Evolutionary conservation across 1,140 invertebrate species (phyloP).

Genomic region (Nasonia giraulti): DNA sequence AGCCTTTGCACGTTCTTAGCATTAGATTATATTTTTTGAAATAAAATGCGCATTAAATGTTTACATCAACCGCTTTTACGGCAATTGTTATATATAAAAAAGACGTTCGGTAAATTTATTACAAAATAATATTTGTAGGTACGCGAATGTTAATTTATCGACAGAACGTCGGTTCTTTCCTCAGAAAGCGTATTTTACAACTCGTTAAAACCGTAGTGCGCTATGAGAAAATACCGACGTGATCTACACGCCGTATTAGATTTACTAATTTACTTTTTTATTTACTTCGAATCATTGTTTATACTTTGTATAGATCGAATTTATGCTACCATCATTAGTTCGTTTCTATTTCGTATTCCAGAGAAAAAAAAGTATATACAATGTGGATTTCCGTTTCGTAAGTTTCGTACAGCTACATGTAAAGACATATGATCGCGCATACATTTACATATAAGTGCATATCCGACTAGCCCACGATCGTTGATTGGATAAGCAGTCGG

Average conservation of each 20-base stretch:
- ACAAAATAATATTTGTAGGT: conserved; percentile 49
- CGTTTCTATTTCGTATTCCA: background rate
- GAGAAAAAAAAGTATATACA: conserved; percentile 21
- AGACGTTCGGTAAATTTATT: conserved; percentile 28
- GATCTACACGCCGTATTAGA: conserved; percentile 22
- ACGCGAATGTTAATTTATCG: conserved; percentile 24
- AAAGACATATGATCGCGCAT: conserved; percentile 6
- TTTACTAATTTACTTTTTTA: conserved; percentile 15
- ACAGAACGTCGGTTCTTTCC: conserved; percentile 8
- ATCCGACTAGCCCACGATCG: background rate
- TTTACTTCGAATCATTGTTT: conserved; percentile 5
- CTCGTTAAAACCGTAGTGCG: conserved; percentile 12
- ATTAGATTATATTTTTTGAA: conserved; percentile 36
- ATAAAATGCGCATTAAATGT: conserved; percentile 46
- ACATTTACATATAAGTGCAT: conserved; percentile 5
- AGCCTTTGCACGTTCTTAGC: conserved; percentile 24
- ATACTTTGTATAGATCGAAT: background rate
- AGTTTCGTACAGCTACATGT: background rate
- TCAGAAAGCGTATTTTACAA: conserved; percentile 44
- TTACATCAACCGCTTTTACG: conserved; percentile 36
- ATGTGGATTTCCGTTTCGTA: background rate
- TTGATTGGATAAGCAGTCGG: background rate
- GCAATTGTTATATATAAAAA: conserved; percentile 39
- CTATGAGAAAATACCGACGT: conserved; percentile 39
- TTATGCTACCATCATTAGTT: conserved; percentile 4